Evolutionary conservation across 2,797 vertebrate species (phyloP), one percentile per base, ranked within the genome.

Genomic region (Cygnus olor): DNA sequence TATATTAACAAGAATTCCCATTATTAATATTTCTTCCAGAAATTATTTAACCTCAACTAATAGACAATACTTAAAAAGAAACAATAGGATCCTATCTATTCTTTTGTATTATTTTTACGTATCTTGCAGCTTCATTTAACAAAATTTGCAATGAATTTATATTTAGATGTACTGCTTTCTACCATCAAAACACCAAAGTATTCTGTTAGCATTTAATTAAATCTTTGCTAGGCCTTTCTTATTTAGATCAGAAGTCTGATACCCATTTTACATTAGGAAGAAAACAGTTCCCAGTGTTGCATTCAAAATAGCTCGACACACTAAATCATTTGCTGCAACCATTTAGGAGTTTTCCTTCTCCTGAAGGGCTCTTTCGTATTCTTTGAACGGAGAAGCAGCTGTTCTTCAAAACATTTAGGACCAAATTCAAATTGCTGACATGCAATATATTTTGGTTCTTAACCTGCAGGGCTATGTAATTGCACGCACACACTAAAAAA

Each of bases 391-490:
- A 60, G 69, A 76, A 83, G 81, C 61, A 95, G 91, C 69, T 89
- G 80, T 60, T 89, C 86, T 76, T 91, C 81, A 93, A 80, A 94
- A 93, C 0, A 0, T 60, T 95, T 20, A 58, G 61, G 74, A 89
- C 53, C 58, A 78, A 90, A 93, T 0, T 25, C 66, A 96, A 96
- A 93, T 95, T 0, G 73, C 94, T 95, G 94, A 93, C 82, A 72
- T 82, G 81, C 79, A 80, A 42, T 88, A 81, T 74, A 86, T 90
- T 94, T 88, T 86, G 78, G 74, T 94, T 94, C 64, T 71, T 78
- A 85, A 93, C 85, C 93, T 92, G 80, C 88, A 95, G 88, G 88
- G 89, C 66, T 72, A 2, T 78, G 79, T 81, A 94, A 94, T n/a
- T 94, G 90, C 92, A 89, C 10, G 71, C 74, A 85, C 80, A 73